These are phyloP conservation scores for Pelobates cultripes DNA, from an alignment of 2,797 vertebrate species.

Conservation along the genomic window DNA sequence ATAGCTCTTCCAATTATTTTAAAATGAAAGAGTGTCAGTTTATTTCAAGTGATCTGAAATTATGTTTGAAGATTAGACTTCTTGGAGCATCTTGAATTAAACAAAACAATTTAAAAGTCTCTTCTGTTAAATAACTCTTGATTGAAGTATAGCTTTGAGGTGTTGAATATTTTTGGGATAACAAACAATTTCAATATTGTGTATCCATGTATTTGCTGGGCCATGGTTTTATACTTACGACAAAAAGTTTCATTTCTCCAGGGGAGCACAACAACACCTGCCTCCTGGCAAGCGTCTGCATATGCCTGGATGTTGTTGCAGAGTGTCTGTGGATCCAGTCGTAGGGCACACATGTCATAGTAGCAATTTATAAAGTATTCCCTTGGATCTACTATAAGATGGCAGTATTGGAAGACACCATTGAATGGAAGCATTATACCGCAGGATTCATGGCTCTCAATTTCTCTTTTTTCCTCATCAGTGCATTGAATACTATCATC, in stretches of 20 bases:
- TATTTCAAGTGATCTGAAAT: too few species aligned
- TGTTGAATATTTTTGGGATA: too few species aligned
- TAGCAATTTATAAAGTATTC: slow-evolving; percentile 30
- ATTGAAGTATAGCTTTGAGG: too few species aligned
- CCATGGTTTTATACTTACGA: slow-evolving; percentile 52
- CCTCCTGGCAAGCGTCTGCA: slow-evolving; percentile 52
- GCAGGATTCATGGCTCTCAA: slow-evolving; percentile 40
- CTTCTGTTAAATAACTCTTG: too few species aligned
- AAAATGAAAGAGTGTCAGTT: too few species aligned
- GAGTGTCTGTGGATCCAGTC: slow-evolving; percentile 25
- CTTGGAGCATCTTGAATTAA: too few species aligned
- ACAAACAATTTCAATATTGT: neutral
- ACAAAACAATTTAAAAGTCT: too few species aligned
- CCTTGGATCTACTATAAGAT: slow-evolving; percentile 34
- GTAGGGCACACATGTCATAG: slow-evolving; percentile 43
- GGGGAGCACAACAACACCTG: slow-evolving; percentile 34
- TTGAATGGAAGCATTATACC: slow-evolving; percentile 20
- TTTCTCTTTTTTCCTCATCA: slow-evolving; percentile 56
- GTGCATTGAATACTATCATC: slow-evolving; percentile 59
- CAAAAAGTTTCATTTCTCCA: slow-evolving; percentile 55
- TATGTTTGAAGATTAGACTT: too few species aligned
- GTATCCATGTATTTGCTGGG: neutral
- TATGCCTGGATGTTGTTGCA: slow-evolving; percentile 46
- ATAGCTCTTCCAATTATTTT: too few species aligned
- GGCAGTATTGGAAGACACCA: slow-evolving; percentile 37